phyloP scores from a whole-genome alignment of 1,140 invertebrate species.

The Drosophila setifemur region DNA sequence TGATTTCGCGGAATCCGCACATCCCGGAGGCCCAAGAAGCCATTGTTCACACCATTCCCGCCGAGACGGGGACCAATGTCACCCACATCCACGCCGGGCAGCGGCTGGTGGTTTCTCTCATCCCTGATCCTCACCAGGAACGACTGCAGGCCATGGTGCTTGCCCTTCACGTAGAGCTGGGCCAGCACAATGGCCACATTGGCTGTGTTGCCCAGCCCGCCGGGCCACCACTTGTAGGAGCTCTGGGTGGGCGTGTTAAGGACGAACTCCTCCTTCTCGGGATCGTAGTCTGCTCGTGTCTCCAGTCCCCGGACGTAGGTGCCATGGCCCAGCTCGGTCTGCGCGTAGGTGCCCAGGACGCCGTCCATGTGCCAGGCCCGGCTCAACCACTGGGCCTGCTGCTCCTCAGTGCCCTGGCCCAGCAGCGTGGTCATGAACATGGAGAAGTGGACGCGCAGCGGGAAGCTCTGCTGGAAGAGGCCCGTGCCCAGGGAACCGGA shows the following conservation, averaged over 20 bases:
- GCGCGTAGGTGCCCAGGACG: slow-evolving; percentile 96
- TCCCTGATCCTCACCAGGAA: slow-evolving; percentile 96
- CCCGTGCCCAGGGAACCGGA: slow-evolving; percentile 89
- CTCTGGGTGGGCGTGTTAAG: slow-evolving; percentile 93
- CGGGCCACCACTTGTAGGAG: slow-evolving; percentile 91
- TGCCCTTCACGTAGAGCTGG: slow-evolving; percentile 92
- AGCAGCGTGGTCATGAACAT: slow-evolving; percentile 97
- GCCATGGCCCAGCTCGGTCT: slow-evolving; percentile 97
- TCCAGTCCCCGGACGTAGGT: slow-evolving; percentile 95
- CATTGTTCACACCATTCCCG: slow-evolving; percentile 95
- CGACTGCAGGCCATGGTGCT: slow-evolving; percentile 94
- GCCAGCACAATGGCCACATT: slow-evolving; percentile 95
- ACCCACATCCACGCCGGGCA: slow-evolving; percentile 94
- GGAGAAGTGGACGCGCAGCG: slow-evolving; percentile 90
- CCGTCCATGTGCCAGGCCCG: slow-evolving; percentile 89
- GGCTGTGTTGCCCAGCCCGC: slow-evolving; percentile 94
- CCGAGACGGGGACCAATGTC: slow-evolving; percentile 97
- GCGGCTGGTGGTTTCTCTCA: slow-evolving; percentile 92
- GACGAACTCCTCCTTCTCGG: slow-evolving; percentile 91
- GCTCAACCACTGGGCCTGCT: slow-evolving; percentile 92
- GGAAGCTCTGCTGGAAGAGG: slow-evolving; percentile 91
- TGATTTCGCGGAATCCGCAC: slow-evolving; percentile 93
- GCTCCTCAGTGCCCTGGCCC: slow-evolving; percentile 92
- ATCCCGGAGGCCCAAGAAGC: slow-evolving; percentile 92
- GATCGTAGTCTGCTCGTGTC: slow-evolving; percentile 95